A percentile compares a stretch with the other conserved stretches of the same genome.
Conservation (phyloP, 2,888 invertebrate genomes). For the Drosophila acutilabella region DNA sequence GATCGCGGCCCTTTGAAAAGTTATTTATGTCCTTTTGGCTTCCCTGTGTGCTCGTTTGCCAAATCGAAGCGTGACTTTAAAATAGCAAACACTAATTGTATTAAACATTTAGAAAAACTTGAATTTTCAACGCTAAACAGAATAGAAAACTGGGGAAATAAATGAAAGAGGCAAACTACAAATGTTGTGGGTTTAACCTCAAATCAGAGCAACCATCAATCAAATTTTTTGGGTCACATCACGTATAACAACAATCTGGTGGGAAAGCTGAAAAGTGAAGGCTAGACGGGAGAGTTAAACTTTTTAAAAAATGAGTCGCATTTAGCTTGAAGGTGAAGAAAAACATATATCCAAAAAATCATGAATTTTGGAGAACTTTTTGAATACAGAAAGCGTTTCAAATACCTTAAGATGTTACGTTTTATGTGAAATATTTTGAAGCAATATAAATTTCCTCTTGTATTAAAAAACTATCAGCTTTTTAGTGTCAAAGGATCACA, state of each 20-base stretch:
- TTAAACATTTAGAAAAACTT: background rate
- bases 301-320: background rate
- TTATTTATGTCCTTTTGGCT: slow-evolving; percentile 58
- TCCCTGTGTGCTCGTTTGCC: slow-evolving; percentile 5
- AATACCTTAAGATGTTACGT: background rate
- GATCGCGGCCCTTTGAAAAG: slow-evolving; percentile 32
- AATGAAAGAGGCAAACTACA: slow-evolving; percentile 6
- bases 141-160: background rate
- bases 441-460: background rate
- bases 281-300: background rate
- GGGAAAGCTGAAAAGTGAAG: background rate
- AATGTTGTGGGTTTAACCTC: slow-evolving; percentile 16
- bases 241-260: background rate
- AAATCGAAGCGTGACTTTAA: slow-evolving; percentile 44
- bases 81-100: slow-evolving; percentile 55
- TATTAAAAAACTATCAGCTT: background rate
- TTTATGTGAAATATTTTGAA: background rate
- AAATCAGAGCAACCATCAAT: slow-evolving; percentile 24
- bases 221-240: slow-evolving; percentile 19
- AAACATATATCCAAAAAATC: background rate
- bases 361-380: background rate
- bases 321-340: too few species aligned
- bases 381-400: background rate
- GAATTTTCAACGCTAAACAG: background rate
- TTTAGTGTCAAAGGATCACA: background rate